Base-by-base conservation (phyloP, 1,140 invertebrate species). In the Zaprionus taronus region DNA sequence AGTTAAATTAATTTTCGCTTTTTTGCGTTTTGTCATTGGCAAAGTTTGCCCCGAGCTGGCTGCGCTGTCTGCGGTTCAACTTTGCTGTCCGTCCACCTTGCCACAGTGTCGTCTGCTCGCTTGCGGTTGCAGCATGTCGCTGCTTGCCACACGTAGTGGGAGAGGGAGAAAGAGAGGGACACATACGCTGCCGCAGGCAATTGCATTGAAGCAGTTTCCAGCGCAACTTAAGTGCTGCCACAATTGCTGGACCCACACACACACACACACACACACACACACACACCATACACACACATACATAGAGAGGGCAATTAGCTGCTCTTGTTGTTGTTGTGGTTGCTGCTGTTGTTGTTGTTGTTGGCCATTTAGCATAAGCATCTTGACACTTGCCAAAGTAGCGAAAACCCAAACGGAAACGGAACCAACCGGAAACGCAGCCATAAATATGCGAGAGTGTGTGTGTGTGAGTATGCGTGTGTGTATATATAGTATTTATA, bases 331-430 rank as follows among this genome's bases (percentile, higher is more conserved):
- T 49, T 31, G 31, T 83, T 77, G 44, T 49, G 24, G 31, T 83
- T 77, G 75, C 15, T 34, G 2, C 4, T 38, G 36, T 2, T 22
- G 20, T 14, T 81, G 70, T 72, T 68, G 70, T 72, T 75, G 72
- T 53, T 38, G 44, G 66, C 65, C 81, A 79, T 83, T 87, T 89
- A 87, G 81, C 71, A 81, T 81, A 89, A 87, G 72, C 75, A 65
- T 24, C 61, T 56, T 77, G 80, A 28, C 83, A 86, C 66, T 86
- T 72, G 60, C 20, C 49, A 63, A 74, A 56, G 49, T 53, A 53
- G 70, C 57, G 55, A 17, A 72, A 56, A 15, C 51, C 26, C 63
- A 67, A 57, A 41, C 47, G 57, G 61, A 38, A 58, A 44, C 63
- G 69, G 44, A 69, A 56, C 41, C 26, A 24, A 31, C 9, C 24